A percentile compares a stretch with the other conserved stretches of the same genome.
Conservation (phyloP, 2,113 vertebrate species). For the Brachirus orientalis region DNA sequence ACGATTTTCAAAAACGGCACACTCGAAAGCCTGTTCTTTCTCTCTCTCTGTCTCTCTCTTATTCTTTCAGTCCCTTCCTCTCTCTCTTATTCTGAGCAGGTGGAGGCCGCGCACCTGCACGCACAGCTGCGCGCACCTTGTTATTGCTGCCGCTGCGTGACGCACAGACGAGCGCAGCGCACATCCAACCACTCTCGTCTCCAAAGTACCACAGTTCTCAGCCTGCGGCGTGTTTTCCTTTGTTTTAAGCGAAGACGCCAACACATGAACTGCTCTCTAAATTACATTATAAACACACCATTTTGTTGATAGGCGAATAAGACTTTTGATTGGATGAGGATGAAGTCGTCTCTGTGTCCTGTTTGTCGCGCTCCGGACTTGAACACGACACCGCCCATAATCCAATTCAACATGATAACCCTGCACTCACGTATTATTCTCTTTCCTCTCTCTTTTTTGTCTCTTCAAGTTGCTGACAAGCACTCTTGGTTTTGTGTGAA, state of each 20-base stretch:
- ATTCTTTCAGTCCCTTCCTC: neutral
- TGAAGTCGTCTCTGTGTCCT: too few relatives aligned
- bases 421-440: constrained; percentile 73
- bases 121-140: constrained; percentile 70
- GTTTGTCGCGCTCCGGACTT: constrained; percentile 71
- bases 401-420: constrained; percentile 85
- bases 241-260: constrained; percentile 15
- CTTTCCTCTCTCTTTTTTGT: constrained; percentile 32
- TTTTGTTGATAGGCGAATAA: neutral
- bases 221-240: constrained; percentile 1
- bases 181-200: constrained; percentile 47
- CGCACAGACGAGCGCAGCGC: constrained; percentile 62
- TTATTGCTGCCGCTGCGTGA: constrained; percentile 70
- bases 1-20: neutral
- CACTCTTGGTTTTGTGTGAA: constrained; percentile 74
- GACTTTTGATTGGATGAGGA: neutral
- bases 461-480: constrained; percentile 72
- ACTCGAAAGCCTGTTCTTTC: neutral
- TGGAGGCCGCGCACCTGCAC: constrained; percentile 73
- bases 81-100: constrained; percentile 54
- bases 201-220: constrained; percentile 21
- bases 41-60: neutral
- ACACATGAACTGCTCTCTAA: neutral
- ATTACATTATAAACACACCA: too few relatives aligned
- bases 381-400: constrained; percentile 77